Evolutionary conservation across 2,113 vertebrate genomes (phyloP), one percentile per base, ranked within the genome.

Genomic region (Myotis lucifugus): DNA sequence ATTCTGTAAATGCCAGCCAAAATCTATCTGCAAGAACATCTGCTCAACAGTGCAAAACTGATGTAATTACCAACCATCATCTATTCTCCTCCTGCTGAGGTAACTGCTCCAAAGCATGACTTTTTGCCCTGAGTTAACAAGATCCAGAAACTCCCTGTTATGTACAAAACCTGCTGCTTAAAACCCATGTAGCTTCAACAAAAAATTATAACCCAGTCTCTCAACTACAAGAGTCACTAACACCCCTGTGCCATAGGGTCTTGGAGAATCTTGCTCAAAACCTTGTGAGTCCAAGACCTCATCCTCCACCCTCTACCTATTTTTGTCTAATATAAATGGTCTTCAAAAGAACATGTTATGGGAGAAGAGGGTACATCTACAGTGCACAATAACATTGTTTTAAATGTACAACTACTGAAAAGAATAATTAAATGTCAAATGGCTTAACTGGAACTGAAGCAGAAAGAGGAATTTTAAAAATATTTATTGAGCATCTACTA

Each of bases 11-110:
- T 97, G 98, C 98, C 98, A 98, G 98, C 98, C 98, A 98, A 98
- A 98, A 98, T 98, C 98, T 98, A 98, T 98, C 98, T 98, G 94
- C 96, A 97, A 97, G 98, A 98, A 98, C 98, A 98, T 98, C 98
- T 98, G 98, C 97, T 98, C 98, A 98, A 97, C 98, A 98, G 98
- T 97, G 98, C 98, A 98, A 98, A 98, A 98, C 98, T 97, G 98
- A 97, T 98, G 97, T 98, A 98, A 98, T 98, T 98, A 98, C 98
- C 91, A 97, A 98, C 98, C 97, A 98, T 98, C 98, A 98, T 98
- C 98, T 98, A 98, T 98, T 98, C 98, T 98, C 96, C 97, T 98
- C 98, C 98, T 98, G 98, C 98, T 98, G 98, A 98, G 98, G 98
- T 97, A 98, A 98, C 98, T 97, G 97, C 98, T 98, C 97, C 97